A percentile compares a stretch with the other conserved stretches of the same genome.
Conservation (phyloP, 2,888 invertebrate genomes). For the Rapana venosa region DNA sequence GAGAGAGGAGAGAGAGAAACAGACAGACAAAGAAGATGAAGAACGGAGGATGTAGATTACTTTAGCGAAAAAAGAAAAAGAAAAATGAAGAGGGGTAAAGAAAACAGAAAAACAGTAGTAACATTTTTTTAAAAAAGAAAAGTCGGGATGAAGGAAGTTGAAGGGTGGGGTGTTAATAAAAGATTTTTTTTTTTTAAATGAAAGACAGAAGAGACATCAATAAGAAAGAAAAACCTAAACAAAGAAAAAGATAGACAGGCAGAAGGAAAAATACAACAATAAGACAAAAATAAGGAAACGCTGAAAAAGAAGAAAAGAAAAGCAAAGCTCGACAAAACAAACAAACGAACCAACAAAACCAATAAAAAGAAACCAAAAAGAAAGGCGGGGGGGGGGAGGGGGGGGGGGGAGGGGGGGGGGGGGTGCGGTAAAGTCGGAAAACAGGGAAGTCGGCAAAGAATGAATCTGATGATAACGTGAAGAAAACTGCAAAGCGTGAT, state of each 20-base stretch:
- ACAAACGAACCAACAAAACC: no score
- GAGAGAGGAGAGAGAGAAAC: no score
- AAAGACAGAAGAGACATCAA: no score
- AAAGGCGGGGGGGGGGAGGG: not conserved
- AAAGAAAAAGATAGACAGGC: no score
- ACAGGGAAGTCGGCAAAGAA: not conserved
- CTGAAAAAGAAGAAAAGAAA: not conserved
- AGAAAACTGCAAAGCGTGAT: no score
- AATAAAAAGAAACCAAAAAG: not conserved
- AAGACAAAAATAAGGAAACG: not conserved
- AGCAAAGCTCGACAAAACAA: not conserved
- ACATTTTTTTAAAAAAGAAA: no score
- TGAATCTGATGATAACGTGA: no score
- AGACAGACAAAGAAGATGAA: no score
- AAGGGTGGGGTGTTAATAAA: not conserved
- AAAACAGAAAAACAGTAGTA: no score
- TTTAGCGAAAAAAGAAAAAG: slow-evolving; percentile 8
- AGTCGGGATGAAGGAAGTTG: no score
- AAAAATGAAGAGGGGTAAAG: no score
- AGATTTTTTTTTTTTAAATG: not conserved
- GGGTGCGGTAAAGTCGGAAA: not conserved
- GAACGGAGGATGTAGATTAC: slow-evolving; percentile 13
- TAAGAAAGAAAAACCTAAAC: no score
- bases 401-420: not conserved
- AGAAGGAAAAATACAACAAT: not conserved